Conservation (phyloP, 2,113 vertebrate species). For the Laticauda colubrina region DNA sequence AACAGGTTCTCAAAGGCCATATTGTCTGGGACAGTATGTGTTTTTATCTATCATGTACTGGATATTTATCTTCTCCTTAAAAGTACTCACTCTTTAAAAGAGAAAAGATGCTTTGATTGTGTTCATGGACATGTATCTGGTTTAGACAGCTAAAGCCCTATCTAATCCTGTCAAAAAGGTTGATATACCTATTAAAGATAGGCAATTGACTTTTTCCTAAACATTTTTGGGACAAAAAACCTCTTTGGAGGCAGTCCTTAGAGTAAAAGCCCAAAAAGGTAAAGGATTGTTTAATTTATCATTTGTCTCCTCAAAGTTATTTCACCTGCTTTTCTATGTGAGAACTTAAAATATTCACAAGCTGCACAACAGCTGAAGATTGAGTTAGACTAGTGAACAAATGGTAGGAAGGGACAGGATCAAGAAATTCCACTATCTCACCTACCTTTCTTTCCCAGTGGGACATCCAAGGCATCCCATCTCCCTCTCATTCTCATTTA, state of each 20-base stretch:
- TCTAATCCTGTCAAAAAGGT: not conserved
- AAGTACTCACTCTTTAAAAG: conserved; percentile 69
- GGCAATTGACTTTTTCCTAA: not conserved
- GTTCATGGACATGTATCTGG: conserved; percentile 15
- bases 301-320: not conserved
- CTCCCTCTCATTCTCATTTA: not conserved
- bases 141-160: not conserved
- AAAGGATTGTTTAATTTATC: not conserved
- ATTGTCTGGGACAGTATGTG: conserved; percentile 69
- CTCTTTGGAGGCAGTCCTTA: not conserved
- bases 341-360: not conserved
- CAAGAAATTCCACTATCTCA: not conserved
- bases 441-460: not conserved
- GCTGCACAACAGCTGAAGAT: not conserved
- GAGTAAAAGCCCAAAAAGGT: no score
- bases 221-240: not conserved
- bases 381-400: not conserved
- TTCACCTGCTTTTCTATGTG: not conserved
- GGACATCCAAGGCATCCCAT: not conserved
- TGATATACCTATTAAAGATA: not conserved
- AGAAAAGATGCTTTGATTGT: conserved; percentile 59
- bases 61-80: conserved; percentile 72
- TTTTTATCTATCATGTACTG: conserved; percentile 68
- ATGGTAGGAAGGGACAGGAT: not conserved
- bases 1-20: conserved; percentile 68